Evolutionary conservation across 2,113 vertebrate species (phyloP).

Genomic region (Perognathus longimembris): DNA sequence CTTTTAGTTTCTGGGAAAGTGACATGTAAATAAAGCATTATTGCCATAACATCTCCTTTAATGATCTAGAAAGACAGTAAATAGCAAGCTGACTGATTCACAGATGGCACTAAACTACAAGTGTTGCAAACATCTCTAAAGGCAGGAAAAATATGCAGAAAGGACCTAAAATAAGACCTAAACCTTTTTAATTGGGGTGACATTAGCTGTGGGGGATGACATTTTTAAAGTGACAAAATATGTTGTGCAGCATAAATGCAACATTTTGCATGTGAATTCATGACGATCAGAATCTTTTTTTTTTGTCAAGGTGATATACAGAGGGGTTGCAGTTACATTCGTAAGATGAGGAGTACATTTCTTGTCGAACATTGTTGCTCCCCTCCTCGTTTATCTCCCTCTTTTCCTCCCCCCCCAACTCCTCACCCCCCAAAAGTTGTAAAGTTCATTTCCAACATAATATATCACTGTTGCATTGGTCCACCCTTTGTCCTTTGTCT

Average conservation of each 20-base stretch:
- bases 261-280: neutral
- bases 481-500: too few species aligned
- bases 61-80: constrained; percentile 73
- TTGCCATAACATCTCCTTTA: constrained; percentile 74
- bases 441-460: too few species aligned
- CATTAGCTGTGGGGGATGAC: neutral
- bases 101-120: constrained; percentile 74
- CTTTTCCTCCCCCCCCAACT: too few species aligned
- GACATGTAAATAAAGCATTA: constrained; percentile 75
- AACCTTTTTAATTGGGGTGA: constrained; percentile 56
- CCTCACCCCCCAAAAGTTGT: too few species aligned
- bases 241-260: neutral
- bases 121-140: constrained; percentile 74
- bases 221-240: constrained; percentile 44
- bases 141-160: constrained; percentile 60
- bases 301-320: too few species aligned
- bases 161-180: constrained; percentile 58
- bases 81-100: constrained; percentile 70
- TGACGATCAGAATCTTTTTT: neutral
- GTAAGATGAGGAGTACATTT: too few species aligned
- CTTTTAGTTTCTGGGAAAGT: constrained; percentile 58
- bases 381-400: too few species aligned
- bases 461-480: too few species aligned
- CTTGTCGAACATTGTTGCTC: too few species aligned
- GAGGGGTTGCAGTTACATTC: too few species aligned